phyloP scores from a whole-genome alignment of 2,797 vertebrate genomes.

The Hemitrygon akajei region DNA sequence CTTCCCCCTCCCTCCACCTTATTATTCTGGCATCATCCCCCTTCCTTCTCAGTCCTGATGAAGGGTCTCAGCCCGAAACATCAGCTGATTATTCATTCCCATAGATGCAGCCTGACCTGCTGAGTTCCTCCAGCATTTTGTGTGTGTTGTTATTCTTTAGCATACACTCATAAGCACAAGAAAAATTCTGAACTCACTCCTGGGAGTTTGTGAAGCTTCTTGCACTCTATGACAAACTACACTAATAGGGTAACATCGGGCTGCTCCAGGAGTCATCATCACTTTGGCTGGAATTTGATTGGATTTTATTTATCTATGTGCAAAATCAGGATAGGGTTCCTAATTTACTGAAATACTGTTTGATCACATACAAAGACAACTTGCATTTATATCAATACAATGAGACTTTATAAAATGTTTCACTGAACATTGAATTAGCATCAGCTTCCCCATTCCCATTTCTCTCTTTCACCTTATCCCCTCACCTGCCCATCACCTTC shows the following conservation, averaged over 20 bases:
- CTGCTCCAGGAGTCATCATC: neutral
- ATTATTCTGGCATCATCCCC: too few species aligned
- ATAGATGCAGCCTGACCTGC: too few species aligned
- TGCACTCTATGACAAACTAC: neutral
- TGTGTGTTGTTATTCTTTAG: neutral
- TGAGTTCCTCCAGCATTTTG: too few species aligned
- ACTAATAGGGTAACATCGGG: neutral
- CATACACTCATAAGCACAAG: neutral
- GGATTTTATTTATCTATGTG: too few species aligned
- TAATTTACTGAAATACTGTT: neutral
- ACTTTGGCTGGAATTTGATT: neutral
- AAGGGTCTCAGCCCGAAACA: too few species aligned
- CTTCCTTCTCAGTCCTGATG: too few species aligned
- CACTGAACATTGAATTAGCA: constrained; percentile 12
- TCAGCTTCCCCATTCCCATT: too few species aligned
- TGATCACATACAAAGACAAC: neutral
- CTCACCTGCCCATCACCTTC: too few species aligned
- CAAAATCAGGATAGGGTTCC: neutral
- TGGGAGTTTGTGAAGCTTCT: neutral
- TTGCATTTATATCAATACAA: neutral
- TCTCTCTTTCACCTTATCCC: too few species aligned
- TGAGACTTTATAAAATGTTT: neutral
- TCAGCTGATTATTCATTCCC: too few species aligned
- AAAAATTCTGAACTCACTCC: neutral
- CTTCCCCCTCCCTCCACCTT: too few species aligned